These are phyloP conservation scores for Peromyscus attwateri DNA, from an alignment of 2,797 vertebrate species.

Conservation along the genomic window DNA sequence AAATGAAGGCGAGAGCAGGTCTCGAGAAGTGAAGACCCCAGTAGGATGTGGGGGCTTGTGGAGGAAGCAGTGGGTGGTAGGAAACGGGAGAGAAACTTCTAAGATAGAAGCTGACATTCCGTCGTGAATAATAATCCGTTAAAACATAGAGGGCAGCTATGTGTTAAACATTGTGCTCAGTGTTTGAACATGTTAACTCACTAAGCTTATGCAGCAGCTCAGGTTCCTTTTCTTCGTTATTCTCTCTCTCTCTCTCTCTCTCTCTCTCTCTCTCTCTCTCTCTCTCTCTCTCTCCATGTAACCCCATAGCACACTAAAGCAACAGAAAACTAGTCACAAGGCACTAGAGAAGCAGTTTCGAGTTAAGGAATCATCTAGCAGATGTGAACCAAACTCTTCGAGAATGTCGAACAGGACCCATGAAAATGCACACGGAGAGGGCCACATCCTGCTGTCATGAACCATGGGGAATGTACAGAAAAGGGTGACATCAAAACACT, in stretches of 20 bases:
- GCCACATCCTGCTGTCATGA: background rate
- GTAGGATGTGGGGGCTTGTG: background rate
- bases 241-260: no score
- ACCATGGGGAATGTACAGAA: background rate
- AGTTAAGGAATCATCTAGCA: background rate
- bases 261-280: background rate
- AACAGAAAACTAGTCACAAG: background rate
- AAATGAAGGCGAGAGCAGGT: background rate
- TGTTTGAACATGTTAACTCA: background rate
- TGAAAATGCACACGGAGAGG: background rate
- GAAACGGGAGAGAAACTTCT: background rate
- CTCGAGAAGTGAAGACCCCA: background rate
- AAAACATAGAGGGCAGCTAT: background rate
- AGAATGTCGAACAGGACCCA: background rate
- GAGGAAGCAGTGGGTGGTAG: background rate
- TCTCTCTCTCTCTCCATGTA: background rate
- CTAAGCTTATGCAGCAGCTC: background rate
- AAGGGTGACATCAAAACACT: background rate
- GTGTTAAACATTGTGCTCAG: background rate
- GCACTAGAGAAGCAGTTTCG: conserved; percentile 11
- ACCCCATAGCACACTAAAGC: background rate
- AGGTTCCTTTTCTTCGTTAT: background rate
- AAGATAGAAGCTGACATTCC: background rate
- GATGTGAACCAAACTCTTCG: background rate
- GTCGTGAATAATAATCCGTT: background rate